These are phyloP conservation scores for Eretmocerus hayati DNA, from an alignment of 2,888 invertebrate species.

Conservation along the genomic window DNA sequence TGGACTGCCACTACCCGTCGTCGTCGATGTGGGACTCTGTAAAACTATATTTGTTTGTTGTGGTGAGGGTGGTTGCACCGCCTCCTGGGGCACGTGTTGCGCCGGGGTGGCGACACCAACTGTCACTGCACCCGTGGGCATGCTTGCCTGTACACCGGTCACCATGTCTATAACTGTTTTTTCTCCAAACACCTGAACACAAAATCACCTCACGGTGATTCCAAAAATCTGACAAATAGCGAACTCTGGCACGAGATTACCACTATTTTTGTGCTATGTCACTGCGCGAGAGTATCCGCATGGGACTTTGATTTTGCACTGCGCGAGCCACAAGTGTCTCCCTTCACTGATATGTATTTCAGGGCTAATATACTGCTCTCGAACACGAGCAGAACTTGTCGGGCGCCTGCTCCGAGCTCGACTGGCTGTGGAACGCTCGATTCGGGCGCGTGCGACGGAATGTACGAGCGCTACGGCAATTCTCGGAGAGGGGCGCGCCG, in stretches of 20 bases:
- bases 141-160: conserved; percentile 44
- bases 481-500: background rate
- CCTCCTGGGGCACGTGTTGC: conserved; percentile 45
- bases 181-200: no score
- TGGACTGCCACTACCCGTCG: conserved; percentile 43
- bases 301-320: background rate
- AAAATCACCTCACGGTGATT: no score
- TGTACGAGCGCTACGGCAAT: background rate
- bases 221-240: no score
- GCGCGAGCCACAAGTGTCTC: background rate
- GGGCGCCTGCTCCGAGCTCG: conserved; percentile 39
- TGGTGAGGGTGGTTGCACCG: conserved; percentile 43
- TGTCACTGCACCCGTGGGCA: conserved; percentile 44
- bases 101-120: conserved; percentile 43
- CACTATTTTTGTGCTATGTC: no score
- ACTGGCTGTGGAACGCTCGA: conserved; percentile 34
- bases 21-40: conserved; percentile 35
- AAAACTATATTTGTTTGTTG: conserved; percentile 36
- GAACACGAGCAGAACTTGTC: no score
- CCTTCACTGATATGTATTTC: no score
- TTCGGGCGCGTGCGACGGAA: background rate
- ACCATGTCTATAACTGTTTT: no score
- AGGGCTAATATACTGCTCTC: background rate
- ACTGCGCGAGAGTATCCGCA: no score
- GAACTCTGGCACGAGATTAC: no score